Evolutionary conservation across 2,888 invertebrate species (phyloP).

Genomic region (Brassicogethes aeneus): DNA sequence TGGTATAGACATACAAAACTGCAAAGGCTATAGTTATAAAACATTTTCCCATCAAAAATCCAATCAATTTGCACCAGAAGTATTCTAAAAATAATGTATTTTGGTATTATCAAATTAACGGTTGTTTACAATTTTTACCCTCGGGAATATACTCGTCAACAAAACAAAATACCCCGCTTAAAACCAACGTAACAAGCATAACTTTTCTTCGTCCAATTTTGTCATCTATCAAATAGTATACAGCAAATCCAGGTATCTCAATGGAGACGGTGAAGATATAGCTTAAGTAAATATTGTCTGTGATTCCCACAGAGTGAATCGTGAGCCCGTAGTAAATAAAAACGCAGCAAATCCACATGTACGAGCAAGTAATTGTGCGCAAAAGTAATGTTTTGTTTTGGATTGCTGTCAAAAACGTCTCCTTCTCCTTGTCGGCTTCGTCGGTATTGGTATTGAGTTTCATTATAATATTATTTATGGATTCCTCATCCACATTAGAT

Average conservation of each 20-base stretch:
- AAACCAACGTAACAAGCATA: constrained; percentile 50
- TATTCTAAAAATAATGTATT: constrained; percentile 12
- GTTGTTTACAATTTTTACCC: constrained; percentile 17
- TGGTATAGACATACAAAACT: constrained; percentile 33
- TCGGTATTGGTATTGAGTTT: constrained; percentile 3
- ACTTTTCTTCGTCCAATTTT: constrained; percentile 54
- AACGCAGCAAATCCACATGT: constrained; percentile 67
- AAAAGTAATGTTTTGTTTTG: constrained; percentile 45
- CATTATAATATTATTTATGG: neutral
- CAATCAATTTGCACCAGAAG: constrained; percentile 11
- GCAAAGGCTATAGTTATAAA: constrained; percentile 22
- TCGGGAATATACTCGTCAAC: constrained; percentile 22
- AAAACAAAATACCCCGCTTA: constrained; percentile 51
- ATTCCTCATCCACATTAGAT: constrained; percentile 43
- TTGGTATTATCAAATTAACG: too few species aligned
- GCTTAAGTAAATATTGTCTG: constrained; percentile 65
- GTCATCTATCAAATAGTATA: constrained; percentile 53
- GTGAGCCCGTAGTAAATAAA: constrained; percentile 72
- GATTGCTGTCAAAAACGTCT: constrained; percentile 39
- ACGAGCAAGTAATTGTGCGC: constrained; percentile 53
- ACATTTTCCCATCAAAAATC: constrained; percentile 22
- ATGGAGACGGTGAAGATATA: constrained; percentile 56
- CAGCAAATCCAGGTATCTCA: constrained; percentile 63
- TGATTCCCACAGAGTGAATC: constrained; percentile 62
- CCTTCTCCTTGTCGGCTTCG: constrained; percentile 9